A percentile compares a stretch with the other conserved stretches of the same genome.
Conservation (phyloP, 2,113 vertebrate genomes). For the Sprattus sprattus region DNA sequence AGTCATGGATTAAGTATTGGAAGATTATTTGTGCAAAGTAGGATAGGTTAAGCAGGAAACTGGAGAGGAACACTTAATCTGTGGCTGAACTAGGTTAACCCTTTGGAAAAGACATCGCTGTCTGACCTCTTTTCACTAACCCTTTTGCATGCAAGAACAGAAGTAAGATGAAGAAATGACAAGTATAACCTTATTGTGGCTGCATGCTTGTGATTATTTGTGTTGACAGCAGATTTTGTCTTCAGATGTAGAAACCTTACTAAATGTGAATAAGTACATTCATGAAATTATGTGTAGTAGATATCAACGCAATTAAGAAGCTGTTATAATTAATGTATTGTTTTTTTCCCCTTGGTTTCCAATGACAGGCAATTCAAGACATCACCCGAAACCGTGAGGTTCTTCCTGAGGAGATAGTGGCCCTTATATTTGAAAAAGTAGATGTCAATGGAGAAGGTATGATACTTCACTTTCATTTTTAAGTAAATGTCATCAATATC, state of each 20-base stretch:
- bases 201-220: too few relatives aligned
- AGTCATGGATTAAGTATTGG: background rate
- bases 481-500: too few relatives aligned
- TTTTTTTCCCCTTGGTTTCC: background rate
- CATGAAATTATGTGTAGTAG: too few relatives aligned
- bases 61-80: conserved; percentile 21
- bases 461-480: background rate
- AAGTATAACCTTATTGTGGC: too few relatives aligned
- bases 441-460: conserved; percentile 71
- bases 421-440: conserved; percentile 69
- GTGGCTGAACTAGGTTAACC: conserved; percentile 51
- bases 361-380: conserved; percentile 70
- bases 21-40: background rate
- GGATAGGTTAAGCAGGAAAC: conserved; percentile 2
- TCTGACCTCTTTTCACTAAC: background rate
- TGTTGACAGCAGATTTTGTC: too few relatives aligned
- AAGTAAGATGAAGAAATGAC: too few relatives aligned
- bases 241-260: too few relatives aligned
- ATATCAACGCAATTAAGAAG: background rate
- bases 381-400: conserved; percentile 68
- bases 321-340: background rate
- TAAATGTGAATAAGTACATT: too few relatives aligned
- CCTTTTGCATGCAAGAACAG: background rate
- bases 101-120: conserved; percentile 36
- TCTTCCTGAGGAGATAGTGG: conserved; percentile 67